Evolutionary conservation across 2,113 vertebrate species (phyloP).

Genomic region (Sturnira hondurensis): DNA sequence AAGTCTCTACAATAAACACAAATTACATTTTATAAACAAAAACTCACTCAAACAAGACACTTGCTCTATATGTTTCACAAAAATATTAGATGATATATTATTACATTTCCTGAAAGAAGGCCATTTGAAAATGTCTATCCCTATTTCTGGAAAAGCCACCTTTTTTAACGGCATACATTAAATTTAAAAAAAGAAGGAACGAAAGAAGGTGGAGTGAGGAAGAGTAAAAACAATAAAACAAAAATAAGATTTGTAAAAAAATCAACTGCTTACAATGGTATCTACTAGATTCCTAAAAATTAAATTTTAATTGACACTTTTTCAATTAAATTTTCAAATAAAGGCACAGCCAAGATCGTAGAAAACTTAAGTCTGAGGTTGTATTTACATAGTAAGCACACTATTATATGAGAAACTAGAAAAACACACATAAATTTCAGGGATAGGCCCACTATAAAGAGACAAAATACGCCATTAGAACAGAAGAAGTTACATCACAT

Average conservation of each 20-base stretch:
- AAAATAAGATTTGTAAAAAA: not conserved
- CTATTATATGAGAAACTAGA: not conserved
- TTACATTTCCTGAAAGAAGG: constrained; percentile 36
- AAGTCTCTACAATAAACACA: not conserved
- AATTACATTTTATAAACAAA: constrained; percentile 11
- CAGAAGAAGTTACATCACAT: constrained; percentile 50
- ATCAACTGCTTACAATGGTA: constrained; percentile 18
- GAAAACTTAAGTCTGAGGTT: constrained; percentile 53
- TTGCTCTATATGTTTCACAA: not conserved
- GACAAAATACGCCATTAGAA: constrained; percentile 71
- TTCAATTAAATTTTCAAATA: constrained; percentile 57
- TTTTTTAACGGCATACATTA: constrained; percentile 21
- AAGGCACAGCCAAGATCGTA: constrained; percentile 34
- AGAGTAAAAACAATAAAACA: not conserved
- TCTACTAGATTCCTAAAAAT: not conserved
- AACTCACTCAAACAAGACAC: not conserved
- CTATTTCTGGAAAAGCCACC: not conserved
- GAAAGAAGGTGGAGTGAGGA: not conserved
- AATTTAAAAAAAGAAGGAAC: not conserved
- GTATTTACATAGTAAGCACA: constrained; percentile 30
- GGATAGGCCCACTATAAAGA: constrained; percentile 56
- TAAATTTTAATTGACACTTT: constrained; percentile 36
- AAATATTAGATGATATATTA: constrained; percentile 33
- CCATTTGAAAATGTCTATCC: constrained; percentile 42
- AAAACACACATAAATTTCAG: constrained; percentile 52